phyloP scores from a whole-genome alignment of 2,888 invertebrate genomes.

The Drosophila koepferae region DNA sequence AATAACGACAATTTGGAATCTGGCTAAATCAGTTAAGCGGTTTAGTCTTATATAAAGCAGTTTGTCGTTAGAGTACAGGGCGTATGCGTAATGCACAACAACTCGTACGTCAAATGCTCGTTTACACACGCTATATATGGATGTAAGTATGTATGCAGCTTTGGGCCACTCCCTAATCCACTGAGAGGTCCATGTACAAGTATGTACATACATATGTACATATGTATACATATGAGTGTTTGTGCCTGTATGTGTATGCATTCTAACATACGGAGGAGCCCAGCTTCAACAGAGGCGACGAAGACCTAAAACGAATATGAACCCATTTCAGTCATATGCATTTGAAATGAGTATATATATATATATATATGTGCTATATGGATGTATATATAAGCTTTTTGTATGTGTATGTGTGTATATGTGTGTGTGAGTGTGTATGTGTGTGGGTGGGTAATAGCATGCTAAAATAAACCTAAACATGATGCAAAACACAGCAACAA shows the following conservation, averaged over 20 bases:
- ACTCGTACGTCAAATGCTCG: conserved; percentile 35
- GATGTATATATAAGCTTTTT: conserved; percentile 28
- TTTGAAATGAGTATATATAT: conserved; percentile 54
- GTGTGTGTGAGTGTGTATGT: conserved; percentile 35
- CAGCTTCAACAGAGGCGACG: conserved; percentile 20
- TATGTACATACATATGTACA: background rate
- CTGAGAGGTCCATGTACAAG: conserved; percentile 20
- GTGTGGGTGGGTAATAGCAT: conserved; percentile 52
- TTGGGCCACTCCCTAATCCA: conserved; percentile 62
- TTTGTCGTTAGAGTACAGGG: conserved; percentile 25
- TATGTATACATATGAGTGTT: conserved; percentile 1
- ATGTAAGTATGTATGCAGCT: conserved; percentile 5
- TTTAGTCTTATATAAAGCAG: background rate
- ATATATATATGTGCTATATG: too few species aligned
- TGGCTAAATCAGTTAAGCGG: background rate
- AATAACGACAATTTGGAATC: background rate
- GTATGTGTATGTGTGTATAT: conserved; percentile 10
- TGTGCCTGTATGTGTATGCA: conserved; percentile 25
- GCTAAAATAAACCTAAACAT: conserved; percentile 80
- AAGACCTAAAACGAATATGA: conserved; percentile 49
- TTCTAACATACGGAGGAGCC: conserved; percentile 38
- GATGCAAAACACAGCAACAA: conserved; percentile 68
- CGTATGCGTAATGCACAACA: conserved; percentile 60
- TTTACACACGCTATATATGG: conserved; percentile 8
- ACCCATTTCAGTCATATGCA: conserved; percentile 69